Conservation (phyloP, 2,888 invertebrate species). For the Tromatobia lineatoria region DNA sequence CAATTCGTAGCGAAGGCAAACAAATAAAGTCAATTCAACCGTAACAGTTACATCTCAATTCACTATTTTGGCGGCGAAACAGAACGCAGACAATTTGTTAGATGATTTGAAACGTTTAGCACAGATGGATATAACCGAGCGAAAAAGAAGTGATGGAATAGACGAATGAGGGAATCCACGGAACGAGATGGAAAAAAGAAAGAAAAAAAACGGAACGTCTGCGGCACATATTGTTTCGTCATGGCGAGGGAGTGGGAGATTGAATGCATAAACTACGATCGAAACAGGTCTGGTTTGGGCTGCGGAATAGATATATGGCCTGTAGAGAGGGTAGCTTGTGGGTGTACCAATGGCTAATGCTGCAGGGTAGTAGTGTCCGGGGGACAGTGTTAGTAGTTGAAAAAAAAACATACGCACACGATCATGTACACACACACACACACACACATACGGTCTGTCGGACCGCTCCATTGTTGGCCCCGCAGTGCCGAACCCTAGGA, state of each 20-base stretch:
- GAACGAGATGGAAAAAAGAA: not conserved
- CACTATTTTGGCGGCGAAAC: not conserved
- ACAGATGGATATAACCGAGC: not conserved
- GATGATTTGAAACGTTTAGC: not conserved
- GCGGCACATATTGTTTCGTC: constrained; percentile 65
- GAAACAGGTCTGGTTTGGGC: constrained; percentile 60
- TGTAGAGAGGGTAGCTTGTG: constrained; percentile 29
- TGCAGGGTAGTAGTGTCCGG: constrained; percentile 3
- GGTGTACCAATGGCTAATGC: constrained; percentile 6
- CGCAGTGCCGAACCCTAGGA: constrained; percentile 63
- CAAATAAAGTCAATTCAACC: not conserved
- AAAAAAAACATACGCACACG: constrained; percentile 4
- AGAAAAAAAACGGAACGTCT: constrained; percentile 43
- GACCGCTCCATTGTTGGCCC: constrained; percentile 66
- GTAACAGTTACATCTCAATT: not conserved
- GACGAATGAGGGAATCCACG: not conserved
- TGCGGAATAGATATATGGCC: constrained; percentile 50
- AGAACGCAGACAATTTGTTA: not conserved
- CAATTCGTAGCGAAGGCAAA: not conserved
- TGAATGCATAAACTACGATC: constrained; percentile 67
- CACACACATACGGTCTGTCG: constrained; percentile 36
- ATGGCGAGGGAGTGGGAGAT: constrained; percentile 60
- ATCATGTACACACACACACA: not conserved
- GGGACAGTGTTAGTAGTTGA: constrained; percentile 3
- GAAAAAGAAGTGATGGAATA: constrained; percentile 4